Evolutionary conservation across 2,797 vertebrate genomes (phyloP).

Genomic region (Phylloscopus collybita): DNA sequence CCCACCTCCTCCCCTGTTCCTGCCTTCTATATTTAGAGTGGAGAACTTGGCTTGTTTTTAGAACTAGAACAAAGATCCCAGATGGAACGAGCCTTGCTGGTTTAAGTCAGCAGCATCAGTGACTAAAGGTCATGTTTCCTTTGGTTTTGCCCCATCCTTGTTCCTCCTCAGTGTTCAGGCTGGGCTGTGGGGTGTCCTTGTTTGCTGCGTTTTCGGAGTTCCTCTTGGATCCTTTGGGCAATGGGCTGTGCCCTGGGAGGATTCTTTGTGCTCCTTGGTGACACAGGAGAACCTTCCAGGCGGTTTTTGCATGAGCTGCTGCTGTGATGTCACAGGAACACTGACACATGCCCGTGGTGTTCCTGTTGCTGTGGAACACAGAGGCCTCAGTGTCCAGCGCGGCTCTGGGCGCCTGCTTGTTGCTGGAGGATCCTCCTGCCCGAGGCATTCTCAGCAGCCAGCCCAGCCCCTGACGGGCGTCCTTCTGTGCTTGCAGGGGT

Average conservation of each 20-base stretch:
- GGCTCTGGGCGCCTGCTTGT: neutral
- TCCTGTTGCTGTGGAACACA: neutral
- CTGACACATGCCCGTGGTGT: neutral
- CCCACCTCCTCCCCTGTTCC: neutral
- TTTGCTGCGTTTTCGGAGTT: neutral
- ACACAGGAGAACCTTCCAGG: neutral
- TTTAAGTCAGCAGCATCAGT: neutral
- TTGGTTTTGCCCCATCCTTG: neutral
- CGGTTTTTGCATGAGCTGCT: neutral
- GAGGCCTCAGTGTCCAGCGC: too few species aligned
- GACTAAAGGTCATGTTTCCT: neutral
- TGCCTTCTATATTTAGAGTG: neutral
- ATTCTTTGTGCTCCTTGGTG: neutral
- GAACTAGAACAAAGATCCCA: neutral
- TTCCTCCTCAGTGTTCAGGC: too few species aligned
- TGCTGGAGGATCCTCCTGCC: neutral
- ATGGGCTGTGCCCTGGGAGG: neutral
- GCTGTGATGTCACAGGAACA: neutral
- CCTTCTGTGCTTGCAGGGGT: neutral
- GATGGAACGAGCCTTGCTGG: neutral
- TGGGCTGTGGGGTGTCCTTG: too few species aligned
- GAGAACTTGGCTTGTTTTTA: neutral
- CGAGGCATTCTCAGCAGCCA: neutral
- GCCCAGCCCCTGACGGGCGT: neutral
- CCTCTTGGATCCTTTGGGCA: neutral